These are phyloP conservation scores for Drosophila nigricruria DNA, from an alignment of 2,888 invertebrate species.

Conservation along the genomic window DNA sequence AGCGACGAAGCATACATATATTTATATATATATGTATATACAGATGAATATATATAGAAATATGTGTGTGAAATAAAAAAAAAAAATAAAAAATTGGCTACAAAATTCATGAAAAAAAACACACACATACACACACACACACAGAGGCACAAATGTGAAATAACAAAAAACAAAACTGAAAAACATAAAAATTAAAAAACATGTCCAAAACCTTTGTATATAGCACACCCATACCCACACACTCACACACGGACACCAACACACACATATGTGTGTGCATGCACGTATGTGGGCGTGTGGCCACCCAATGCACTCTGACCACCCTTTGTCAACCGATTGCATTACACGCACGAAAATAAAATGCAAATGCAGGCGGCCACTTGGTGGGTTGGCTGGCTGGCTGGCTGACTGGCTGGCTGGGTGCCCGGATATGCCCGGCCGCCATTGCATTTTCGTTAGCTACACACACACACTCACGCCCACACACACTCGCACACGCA, in stretches of 20 bases:
- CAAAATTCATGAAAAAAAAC: conserved; percentile 28
- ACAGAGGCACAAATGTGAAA: conserved; percentile 1
- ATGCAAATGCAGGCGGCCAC: conserved; percentile 67
- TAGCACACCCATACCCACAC: conserved; percentile 3
- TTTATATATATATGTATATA: neutral
- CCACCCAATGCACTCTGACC: conserved; percentile 4
- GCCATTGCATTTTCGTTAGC: conserved; percentile 80
- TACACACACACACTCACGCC: conserved; percentile 39
- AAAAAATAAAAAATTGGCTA: conserved; percentile 17
- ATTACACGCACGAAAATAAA: conserved; percentile 78
- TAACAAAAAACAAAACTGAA: conserved; percentile 14
- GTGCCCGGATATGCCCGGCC: conserved; percentile 57
- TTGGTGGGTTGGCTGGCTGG: neutral
- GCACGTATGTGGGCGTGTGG: neutral
- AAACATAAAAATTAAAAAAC: conserved; percentile 41
- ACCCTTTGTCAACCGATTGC: conserved; percentile 52
- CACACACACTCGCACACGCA: conserved; percentile 16
- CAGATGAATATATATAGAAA: neutral
- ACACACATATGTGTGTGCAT: neutral
- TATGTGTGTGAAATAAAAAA: neutral
- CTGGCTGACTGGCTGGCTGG: neutral
- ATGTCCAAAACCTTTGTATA: conserved; percentile 50
- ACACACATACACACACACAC: neutral
- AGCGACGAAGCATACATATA: neutral
- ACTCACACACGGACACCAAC: neutral